These are phyloP conservation scores for Passer montanus DNA, from an alignment of 2,113 vertebrate genomes.

Conservation along the genomic window DNA sequence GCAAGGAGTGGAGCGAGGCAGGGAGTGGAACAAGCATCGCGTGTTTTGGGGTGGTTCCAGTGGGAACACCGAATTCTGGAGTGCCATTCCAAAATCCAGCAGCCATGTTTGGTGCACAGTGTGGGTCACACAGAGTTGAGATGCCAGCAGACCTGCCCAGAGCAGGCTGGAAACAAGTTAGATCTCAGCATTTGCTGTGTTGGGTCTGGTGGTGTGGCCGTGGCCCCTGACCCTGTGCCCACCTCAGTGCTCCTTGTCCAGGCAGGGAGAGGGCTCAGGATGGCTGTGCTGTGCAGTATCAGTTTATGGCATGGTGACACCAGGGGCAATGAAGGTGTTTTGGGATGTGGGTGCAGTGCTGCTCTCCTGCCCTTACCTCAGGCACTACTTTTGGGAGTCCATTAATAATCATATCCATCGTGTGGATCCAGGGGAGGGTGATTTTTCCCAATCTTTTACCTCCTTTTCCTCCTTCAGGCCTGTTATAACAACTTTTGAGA, in stretches of 20 bases:
- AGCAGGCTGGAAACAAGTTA: neutral
- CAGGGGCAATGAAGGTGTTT: neutral
- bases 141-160: neutral
- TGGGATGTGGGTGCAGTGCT: neutral
- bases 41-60: neutral
- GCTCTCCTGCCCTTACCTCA: too few relatives aligned
- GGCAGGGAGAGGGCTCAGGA: neutral
- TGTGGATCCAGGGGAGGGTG: neutral
- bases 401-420: neutral
- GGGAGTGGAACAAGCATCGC: neutral
- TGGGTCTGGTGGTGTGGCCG: neutral
- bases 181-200: neutral
- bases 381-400: neutral
- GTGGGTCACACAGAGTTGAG: neutral
- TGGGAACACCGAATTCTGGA: too few relatives aligned
- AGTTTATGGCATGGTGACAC: neutral
- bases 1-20: too few relatives aligned
- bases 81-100: neutral
- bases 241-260: neutral
- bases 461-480: neutral
- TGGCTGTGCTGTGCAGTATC: neutral
- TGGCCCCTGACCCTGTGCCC: neutral
- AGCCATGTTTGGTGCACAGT: accelerated
- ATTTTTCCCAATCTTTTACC: neutral
- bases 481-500: neutral